Evolutionary conservation across 2,797 vertebrate genomes (phyloP).

Genomic region (Pseudopleuronectes americanus): DNA sequence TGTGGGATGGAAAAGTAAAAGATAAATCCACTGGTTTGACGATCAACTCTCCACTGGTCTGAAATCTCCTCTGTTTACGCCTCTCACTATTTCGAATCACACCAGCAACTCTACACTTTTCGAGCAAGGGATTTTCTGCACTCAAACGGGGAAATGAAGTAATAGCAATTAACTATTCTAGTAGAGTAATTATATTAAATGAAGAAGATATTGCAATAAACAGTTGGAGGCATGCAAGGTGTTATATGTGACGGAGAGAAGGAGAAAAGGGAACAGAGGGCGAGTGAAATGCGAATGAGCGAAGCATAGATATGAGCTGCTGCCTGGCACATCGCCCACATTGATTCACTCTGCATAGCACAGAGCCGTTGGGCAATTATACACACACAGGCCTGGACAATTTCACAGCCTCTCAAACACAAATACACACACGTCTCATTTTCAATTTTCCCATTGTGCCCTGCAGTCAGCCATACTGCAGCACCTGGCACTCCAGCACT

Average conservation of each 20-base stretch:
- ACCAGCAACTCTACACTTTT: conserved; percentile 3
- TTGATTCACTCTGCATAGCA: conserved; percentile 67
- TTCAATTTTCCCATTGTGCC: conserved; percentile 55
- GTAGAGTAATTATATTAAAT: too few relatives aligned
- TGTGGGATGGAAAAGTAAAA: neutral
- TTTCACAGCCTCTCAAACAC: conserved; percentile 45
- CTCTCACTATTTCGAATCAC: neutral
- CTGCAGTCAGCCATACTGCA: conserved; percentile 57
- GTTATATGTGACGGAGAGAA: conserved; percentile 14
- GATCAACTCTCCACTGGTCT: conserved; percentile 29
- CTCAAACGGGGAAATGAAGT: neutral
- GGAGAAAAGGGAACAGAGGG: conserved; percentile 3
- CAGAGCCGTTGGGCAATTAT: conserved; percentile 55
- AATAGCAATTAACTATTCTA: too few relatives aligned
- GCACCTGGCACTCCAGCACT: conserved; percentile 61
- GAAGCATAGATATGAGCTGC: conserved; percentile 45
- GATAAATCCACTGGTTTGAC: conserved; percentile 17
- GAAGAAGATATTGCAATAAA: neutral
- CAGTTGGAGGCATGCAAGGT: neutral
- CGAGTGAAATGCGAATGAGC: conserved; percentile 47
- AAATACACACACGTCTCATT: conserved; percentile 27
- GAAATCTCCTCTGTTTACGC: neutral
- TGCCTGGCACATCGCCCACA: conserved; percentile 66
- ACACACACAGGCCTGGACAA: conserved; percentile 52
- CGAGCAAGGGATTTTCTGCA: neutral